Conservation (phyloP, 2,797 vertebrate species). For the Trachurus trachurus region DNA sequence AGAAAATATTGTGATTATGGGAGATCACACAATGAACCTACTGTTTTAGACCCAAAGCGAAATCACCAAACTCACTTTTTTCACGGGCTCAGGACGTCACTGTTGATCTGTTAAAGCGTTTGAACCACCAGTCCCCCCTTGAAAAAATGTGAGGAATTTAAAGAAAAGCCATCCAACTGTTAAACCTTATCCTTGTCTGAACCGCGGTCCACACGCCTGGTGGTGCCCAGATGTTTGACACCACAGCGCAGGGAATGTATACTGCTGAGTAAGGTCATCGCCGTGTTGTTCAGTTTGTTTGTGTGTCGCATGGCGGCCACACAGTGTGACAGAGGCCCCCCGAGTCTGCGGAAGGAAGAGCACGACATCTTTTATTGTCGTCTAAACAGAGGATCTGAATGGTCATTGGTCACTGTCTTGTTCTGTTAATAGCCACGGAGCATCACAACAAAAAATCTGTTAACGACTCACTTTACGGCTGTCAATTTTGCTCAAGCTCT, state of each 20-base stretch:
- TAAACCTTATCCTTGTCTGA: slow-evolving; percentile 75
- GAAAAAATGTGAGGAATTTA: slow-evolving; percentile 77
- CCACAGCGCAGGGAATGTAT: slow-evolving; percentile 31
- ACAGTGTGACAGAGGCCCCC: not conserved
- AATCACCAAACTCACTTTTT: slow-evolving; percentile 18
- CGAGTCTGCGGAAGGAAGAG: not conserved
- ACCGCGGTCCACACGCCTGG: slow-evolving; percentile 41
- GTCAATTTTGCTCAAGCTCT: slow-evolving; percentile 36
- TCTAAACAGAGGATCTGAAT: slow-evolving; percentile 34
- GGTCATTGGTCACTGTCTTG: not conserved
- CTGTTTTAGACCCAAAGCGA: slow-evolving; percentile 32
- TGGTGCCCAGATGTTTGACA: slow-evolving; percentile 78
- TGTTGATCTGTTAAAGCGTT: slow-evolving; percentile 67
- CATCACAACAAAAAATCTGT: slow-evolving; percentile 37
- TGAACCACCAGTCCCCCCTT: slow-evolving; percentile 31
- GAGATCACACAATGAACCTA: slow-evolving; percentile 21
- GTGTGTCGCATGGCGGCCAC: slow-evolving; percentile 6
- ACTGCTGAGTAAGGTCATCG: slow-evolving; percentile 52
- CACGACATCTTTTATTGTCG: not conserved
- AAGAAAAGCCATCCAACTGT: slow-evolving; percentile 74
- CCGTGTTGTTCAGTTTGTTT: slow-evolving; percentile 45
- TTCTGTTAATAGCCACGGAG: slow-evolving; percentile 4
- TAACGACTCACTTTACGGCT: slow-evolving; percentile 60
- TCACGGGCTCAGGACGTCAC: slow-evolving; percentile 15
- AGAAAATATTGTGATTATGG: not conserved